phyloP scores from a whole-genome alignment of 2,113 vertebrate genomes.

The Periophthalmus modestus region DNA sequence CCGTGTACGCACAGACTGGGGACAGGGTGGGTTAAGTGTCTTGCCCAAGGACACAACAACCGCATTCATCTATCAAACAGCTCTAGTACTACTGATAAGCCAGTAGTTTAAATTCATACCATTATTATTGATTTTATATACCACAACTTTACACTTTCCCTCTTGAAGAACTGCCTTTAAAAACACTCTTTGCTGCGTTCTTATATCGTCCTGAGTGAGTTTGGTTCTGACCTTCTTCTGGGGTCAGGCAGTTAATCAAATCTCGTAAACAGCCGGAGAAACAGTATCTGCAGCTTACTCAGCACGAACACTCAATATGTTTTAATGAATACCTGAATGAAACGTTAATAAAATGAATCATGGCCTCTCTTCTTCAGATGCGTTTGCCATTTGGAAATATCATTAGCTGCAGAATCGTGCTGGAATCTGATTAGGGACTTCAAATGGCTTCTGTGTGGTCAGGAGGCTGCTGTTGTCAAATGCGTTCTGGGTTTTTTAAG shows the following conservation, averaged over 20 bases:
- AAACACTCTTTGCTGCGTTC: too few relatives aligned
- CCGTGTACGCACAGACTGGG: too few relatives aligned
- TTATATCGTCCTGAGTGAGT: neutral
- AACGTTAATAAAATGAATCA: neutral
- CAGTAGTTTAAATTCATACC: too few relatives aligned
- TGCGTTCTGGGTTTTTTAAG: constrained; percentile 1
- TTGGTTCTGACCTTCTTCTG: neutral
- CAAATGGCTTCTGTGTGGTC: constrained; percentile 6
- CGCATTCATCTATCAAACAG: too few relatives aligned
- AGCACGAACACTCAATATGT: neutral
- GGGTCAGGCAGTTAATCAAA: neutral
- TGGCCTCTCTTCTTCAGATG: neutral
- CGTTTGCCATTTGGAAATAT: constrained; percentile 10
- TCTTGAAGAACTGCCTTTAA: too few relatives aligned
- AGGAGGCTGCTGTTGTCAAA: neutral
- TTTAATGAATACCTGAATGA: neutral
- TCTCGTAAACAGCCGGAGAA: neutral
- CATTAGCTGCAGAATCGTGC: constrained; percentile 2
- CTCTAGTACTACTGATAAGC: too few relatives aligned
- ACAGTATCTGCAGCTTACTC: neutral
- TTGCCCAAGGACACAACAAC: too few relatives aligned
- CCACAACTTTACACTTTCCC: too few relatives aligned
- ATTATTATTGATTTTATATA: too few relatives aligned
- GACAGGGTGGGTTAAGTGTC: too few relatives aligned
- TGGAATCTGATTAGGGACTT: constrained; percentile 10